phyloP scores from a whole-genome alignment of 2,113 vertebrate genomes.

The Rhabdornis inornatus region DNA sequence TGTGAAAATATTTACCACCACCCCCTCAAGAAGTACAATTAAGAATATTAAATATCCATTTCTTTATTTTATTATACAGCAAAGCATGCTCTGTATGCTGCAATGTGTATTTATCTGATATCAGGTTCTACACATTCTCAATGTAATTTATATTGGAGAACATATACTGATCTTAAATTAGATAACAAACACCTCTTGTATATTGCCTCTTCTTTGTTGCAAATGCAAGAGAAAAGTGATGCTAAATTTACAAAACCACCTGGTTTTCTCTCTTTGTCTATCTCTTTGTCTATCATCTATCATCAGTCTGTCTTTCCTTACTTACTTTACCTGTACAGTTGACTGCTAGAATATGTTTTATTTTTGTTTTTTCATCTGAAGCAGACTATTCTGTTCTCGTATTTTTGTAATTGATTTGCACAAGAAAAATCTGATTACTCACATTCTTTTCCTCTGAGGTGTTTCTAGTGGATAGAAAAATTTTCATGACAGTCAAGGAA shows the following conservation, averaged over 20 bases:
- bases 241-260: background rate
- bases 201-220: background rate
- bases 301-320: background rate
- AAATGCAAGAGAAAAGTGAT: background rate
- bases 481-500: background rate
- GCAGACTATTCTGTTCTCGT: background rate
- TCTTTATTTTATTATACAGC: background rate
- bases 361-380: background rate
- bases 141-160: background rate
- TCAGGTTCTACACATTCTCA: background rate
- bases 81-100: background rate
- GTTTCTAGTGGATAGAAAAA: background rate
- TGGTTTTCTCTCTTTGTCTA: background rate
- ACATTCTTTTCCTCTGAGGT: background rate
- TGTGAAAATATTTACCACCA: background rate
- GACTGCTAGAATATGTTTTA: background rate
- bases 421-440: background rate
- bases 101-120: background rate
- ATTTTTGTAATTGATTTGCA: background rate
- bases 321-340: background rate
- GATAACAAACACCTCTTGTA: background rate
- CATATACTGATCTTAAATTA: background rate
- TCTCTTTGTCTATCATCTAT: background rate
- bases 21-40: background rate
- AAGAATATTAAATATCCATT: background rate